Base-by-base conservation (phyloP, 2,113 vertebrate genomes). In the Gambusia affinis region DNA sequence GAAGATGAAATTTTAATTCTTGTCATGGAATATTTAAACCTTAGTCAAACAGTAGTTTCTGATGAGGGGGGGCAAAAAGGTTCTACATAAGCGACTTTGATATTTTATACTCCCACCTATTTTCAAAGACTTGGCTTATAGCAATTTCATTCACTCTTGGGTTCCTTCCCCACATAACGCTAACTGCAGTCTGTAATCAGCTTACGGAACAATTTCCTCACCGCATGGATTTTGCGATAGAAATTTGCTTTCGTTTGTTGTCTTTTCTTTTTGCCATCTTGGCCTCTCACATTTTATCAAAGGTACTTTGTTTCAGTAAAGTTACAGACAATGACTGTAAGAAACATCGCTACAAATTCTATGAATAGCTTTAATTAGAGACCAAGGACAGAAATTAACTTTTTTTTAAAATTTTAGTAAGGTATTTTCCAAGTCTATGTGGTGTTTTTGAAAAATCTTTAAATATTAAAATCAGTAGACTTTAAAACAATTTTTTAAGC, bases 181-280 rank as follows among this genome's bases (percentile, higher is more conserved):
- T 86, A 70, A 67, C 72, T 71, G 79, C 76, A 86, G 82, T 76
- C 85, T 91, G 72, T 93, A 92, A 92, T 93, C 91, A 88, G 85
- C 79, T 72, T 82, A 69, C 75, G 67, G 66, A 87, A 78, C 72
- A 84, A 85, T 89, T 88, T 76, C 57, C 76, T 72, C 87, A 76
- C 68, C 80, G 78, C 73, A 87, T 80, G 64, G 80, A 82, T 72
- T 65, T 69, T 73, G 73, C 62, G 63, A 76, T 61, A 72, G 39
- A 81, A 8, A 57, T n/a, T 57, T 19, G 17, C 44, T n/a, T n/a
- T 10, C 35, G 11, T n/a, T 57, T 57, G 19, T 57, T 57, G 8
- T 57, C 22, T 24, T 57, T 24, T 57, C 22, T 57, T n/a, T 37
- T 57, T n/a, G 24, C 24, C 24, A n/a, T 57, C 22, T 57, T n/a